Evolutionary conservation across 2,113 vertebrate genomes (phyloP).

Genomic region (Sinosuthora webbiana): DNA sequence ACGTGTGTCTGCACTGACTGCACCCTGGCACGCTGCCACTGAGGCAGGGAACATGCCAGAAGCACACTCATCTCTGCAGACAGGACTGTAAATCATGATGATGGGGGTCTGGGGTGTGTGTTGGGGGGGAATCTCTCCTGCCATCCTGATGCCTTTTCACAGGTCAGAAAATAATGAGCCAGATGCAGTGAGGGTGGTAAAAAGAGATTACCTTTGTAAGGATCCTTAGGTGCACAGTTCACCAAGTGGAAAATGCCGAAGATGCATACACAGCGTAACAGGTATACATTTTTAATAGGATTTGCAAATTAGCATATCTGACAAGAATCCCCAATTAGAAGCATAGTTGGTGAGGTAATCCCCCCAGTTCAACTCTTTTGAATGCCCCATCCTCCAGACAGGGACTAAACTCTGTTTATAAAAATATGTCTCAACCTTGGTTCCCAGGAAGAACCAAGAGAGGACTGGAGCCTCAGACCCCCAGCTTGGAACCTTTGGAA

Average conservation of each 20-base stretch:
- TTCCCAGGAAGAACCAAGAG: neutral
- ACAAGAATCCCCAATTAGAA: neutral
- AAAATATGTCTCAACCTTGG: neutral
- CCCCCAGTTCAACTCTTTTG: neutral
- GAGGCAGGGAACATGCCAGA: neutral
- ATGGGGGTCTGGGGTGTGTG: neutral
- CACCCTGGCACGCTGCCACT: neutral
- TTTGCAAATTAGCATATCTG: neutral
- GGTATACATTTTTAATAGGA: neutral
- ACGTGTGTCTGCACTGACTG: neutral
- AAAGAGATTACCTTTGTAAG: neutral
- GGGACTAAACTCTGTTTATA: neutral
- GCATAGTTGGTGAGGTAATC: neutral
- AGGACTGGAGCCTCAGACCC: neutral
- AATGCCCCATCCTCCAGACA: neutral
- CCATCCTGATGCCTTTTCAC: neutral
- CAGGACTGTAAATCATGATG: neutral
- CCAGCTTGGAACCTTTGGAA: neutral
- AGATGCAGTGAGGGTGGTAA: neutral
- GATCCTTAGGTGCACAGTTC: neutral
- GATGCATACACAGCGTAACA: neutral
- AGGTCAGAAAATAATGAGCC: neutral
- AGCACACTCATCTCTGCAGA: neutral
- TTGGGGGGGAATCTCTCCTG: neutral
- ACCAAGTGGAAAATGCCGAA: accelerated